Base-by-base conservation (phyloP, 2,113 vertebrate species). In the Chaenocephalus aceratus region DNA sequence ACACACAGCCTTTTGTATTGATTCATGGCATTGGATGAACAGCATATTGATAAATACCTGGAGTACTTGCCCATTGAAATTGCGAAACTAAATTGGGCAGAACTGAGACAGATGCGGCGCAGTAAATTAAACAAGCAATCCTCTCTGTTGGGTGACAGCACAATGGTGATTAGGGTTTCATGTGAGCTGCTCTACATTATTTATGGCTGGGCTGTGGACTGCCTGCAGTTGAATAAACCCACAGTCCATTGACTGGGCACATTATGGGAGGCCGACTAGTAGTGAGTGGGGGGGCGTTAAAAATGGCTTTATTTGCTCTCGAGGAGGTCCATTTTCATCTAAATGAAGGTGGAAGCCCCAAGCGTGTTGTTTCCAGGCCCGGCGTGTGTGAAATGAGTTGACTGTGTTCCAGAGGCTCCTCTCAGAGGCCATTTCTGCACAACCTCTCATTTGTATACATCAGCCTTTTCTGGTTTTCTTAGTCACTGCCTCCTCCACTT, bases 51-150 rank as follows among this genome's bases (percentile, higher is more conserved):
- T 93, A 92, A 88, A 94, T 93, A 89, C 84, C 84, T 84, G 77
- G 67, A 89, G 88, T 84, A 71, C 75, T 89, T 87, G 73, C 80
- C 82, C 86, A 61, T 65, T 86, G 90, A 85, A 93, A 92, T 89
- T 76, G 87, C 72, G 73, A 81, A 90, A 89, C 86, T 88, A 94
- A 95, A 95, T 94, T 94, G 93, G 90, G 87, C 92, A 91, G 94
- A 94, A 93, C 93, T 91, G 91, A 94, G 92, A 94, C 92, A 89
- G 93, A 94, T 94, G 94, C 79, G 77, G 77, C 23, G 81, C 88
- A 86, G 93, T 95, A 94, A 95, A 95, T 95, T 94, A 95, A 94
- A 94, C 93, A 91, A 91, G 91, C 92, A 90, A 91, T 88, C 90
- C 92, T 87, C 90, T 90, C 92, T 91, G 93, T 90, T 92, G 88